Conservation (phyloP, 2,113 vertebrate genomes). For the Camelus bactrianus region DNA sequence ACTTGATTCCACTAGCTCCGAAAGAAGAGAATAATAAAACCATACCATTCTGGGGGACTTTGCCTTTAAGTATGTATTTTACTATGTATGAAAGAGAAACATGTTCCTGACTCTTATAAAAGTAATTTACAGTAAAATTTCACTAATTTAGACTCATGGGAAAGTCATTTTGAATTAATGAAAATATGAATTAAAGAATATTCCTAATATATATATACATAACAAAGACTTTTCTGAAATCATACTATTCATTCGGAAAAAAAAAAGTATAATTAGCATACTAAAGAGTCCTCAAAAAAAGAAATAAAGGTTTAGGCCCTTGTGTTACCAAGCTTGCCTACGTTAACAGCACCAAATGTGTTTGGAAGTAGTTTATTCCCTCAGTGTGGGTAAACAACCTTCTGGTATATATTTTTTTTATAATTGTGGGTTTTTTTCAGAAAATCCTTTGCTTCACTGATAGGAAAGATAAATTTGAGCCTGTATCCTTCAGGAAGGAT, state of each 20-base stretch:
- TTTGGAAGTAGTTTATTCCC: background rate
- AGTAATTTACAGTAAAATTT: background rate
- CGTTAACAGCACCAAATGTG: background rate
- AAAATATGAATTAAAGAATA: background rate
- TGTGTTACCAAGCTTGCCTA: background rate
- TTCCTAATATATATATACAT: background rate
- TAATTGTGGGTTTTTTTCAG: background rate
- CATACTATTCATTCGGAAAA: background rate
- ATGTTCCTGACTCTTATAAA: background rate
- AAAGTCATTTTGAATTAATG: slow-evolving; percentile 35
- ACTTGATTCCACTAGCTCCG: background rate
- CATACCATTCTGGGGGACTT: background rate
- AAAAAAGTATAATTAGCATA: background rate
- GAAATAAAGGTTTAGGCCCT: background rate
- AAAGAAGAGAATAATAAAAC: background rate
- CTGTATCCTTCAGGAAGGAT: background rate
- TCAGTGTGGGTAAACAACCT: background rate
- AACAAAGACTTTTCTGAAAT: background rate
- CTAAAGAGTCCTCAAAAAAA: background rate
- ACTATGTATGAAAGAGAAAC: background rate
- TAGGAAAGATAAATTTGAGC: background rate
- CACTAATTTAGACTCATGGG: background rate
- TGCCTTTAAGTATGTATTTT: background rate
- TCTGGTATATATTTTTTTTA: background rate
- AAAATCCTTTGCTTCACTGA: background rate